Evolutionary conservation across 2,888 invertebrate genomes (phyloP).

Genomic region (Diplolepis rosae): DNA sequence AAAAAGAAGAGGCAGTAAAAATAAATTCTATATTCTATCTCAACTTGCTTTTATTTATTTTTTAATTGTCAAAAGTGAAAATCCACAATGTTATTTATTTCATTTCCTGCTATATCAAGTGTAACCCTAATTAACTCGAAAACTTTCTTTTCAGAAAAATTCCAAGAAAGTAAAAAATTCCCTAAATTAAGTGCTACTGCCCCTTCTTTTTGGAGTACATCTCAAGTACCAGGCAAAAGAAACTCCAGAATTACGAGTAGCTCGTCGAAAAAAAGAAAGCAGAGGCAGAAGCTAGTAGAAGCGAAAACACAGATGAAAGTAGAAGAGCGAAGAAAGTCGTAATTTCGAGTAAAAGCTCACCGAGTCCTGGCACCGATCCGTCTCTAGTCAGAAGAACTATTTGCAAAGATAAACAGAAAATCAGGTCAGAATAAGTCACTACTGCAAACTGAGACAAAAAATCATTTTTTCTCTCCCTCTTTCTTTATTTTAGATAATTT

Average conservation of each 20-base stretch:
- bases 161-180: slow-evolving; percentile 10
- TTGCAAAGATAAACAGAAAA: slow-evolving; percentile 28
- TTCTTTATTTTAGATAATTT: background rate
- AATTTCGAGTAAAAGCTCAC: slow-evolving; percentile 30
- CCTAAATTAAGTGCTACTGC: slow-evolving; percentile 22
- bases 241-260: slow-evolving; percentile 18
- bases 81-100: slow-evolving; percentile 31
- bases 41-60: background rate
- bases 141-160: slow-evolving; percentile 7
- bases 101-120: background rate
- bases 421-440: slow-evolving; percentile 14
- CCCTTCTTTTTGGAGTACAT: slow-evolving; percentile 3
- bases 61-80: no score
- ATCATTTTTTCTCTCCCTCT: slow-evolving; percentile 6
- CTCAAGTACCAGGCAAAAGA: slow-evolving; percentile 6
- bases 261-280: slow-evolving; percentile 15
- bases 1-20: background rate
- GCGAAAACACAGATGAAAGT: slow-evolving; percentile 29
- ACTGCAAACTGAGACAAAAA: background rate
- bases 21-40: background rate
- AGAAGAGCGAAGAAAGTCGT: slow-evolving; percentile 33
- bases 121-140: background rate
- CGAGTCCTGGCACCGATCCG: slow-evolving; percentile 31
- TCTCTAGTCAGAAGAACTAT: slow-evolving; percentile 31
- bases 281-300: slow-evolving; percentile 19